Conservation (phyloP, 2,888 invertebrate species). For the Ischnus inquisitorius region DNA sequence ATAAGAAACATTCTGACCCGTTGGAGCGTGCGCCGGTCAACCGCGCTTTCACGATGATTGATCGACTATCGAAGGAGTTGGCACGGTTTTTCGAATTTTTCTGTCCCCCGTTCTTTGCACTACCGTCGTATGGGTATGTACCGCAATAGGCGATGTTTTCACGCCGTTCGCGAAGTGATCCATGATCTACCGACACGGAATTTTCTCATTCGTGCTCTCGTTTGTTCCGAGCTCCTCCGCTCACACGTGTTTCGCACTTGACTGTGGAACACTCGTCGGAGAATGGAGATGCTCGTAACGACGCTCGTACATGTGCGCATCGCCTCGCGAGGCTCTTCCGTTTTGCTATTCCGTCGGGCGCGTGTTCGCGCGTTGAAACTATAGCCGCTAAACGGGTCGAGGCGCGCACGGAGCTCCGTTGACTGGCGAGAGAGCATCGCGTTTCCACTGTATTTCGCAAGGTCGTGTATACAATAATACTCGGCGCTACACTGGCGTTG, state of each 20-base stretch:
- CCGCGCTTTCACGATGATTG: conserved; percentile 38
- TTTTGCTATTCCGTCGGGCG: neutral
- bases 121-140: neutral
- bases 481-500: neutral
- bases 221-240: neutral
- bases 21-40: neutral
- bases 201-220: neutral
- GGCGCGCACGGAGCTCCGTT: neutral
- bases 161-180: conserved; percentile 23
- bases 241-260: no score
- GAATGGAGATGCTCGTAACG: neutral
- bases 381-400: conserved; percentile 3
- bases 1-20: neutral
- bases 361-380: neutral
- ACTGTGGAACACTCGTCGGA: no score
- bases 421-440: conserved; percentile 1
- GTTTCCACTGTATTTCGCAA: neutral
- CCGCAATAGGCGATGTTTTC: neutral
- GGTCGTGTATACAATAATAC: neutral
- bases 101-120: conserved; percentile 1
- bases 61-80: conserved; percentile 48
- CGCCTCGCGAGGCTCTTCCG: neutral
- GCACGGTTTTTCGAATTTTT: conserved; percentile 49
- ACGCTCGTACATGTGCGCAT: neutral
- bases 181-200: conserved; percentile 33